Evolutionary conservation across 2,113 vertebrate species (phyloP), one percentile per base, ranked within the genome.

Genomic region (Tupaia chinensis): DNA sequence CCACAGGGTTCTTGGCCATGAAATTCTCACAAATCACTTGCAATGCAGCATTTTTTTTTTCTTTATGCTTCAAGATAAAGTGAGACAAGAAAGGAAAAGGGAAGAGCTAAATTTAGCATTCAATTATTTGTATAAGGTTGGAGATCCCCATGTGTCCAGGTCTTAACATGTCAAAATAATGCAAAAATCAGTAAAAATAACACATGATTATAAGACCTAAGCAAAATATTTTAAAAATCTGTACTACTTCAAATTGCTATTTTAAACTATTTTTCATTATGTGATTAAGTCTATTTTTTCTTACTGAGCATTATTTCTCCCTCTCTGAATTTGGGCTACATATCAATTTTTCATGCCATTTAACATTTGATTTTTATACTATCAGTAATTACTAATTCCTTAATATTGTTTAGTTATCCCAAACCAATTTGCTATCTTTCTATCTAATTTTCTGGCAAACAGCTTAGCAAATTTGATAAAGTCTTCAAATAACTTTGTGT

Each of bases 281-380:
- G 9, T 25, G 79, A 65, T 20, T 79, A 84, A 70, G 3, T 8
- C 13, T 76, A 6, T 66, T 82, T 93, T 85, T 85, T 23, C 34
- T 25, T 61, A 34, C 20, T 70, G 78, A 56, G 9, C 5, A 77
- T 70, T 69, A 80, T 81, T 23, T 81, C 25, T 81, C 1, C n/a
- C 16, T 88, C 16, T 92, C 34, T 54, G 25, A 69, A 27, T 85
- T 69, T 58, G 34, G 22, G 6, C 1, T 80, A 80, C 16, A 76
- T 58, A 22, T 44, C 69, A 69, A 29, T 93, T 86, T 60, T 79
- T 63, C 22, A 79, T 0, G 70, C 3, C 10, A 73, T 70, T 83
- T 93, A 77, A 9, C 22, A 74, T 83, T 90, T 76, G 12, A 73
- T 88, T 87, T 88, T 88, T 88, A 85, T 15, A 27, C 9, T 56